phyloP scores from a whole-genome alignment of 2,888 invertebrate genomes.

The Augochlorella aurata region DNA sequence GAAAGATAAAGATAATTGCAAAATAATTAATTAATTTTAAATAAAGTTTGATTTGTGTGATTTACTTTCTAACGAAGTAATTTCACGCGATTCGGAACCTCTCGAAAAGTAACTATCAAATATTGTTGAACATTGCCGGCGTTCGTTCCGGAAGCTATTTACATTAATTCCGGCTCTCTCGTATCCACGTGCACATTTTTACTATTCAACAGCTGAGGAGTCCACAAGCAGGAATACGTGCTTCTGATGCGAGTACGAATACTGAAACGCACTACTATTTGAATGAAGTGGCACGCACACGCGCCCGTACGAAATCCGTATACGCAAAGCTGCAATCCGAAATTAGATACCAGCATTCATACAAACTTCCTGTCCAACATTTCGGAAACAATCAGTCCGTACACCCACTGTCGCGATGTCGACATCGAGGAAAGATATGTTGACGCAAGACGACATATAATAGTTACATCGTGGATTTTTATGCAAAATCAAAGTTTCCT shows the following conservation, averaged over 20 bases:
- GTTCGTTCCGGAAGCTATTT: slow-evolving; percentile 6
- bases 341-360: slow-evolving; percentile 34
- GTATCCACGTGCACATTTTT: slow-evolving; percentile 36
- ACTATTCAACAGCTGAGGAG: slow-evolving; percentile 43
- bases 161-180: slow-evolving; percentile 22
- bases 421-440: neutral
- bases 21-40: neutral
- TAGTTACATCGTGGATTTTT: neutral
- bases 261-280: slow-evolving; percentile 36
- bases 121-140: neutral
- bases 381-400: neutral
- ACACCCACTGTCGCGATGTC: neutral
- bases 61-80: neutral
- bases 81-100: neutral
- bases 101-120: neutral
- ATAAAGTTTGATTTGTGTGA: neutral
- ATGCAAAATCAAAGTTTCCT: neutral
- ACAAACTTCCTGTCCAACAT: slow-evolving; percentile 11
- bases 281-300: slow-evolving; percentile 35
- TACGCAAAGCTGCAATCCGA: slow-evolving; percentile 21
- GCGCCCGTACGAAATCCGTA: neutral
- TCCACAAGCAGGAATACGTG: slow-evolving; percentile 32
- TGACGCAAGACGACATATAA: neutral
- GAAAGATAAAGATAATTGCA: too few species aligned
- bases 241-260: slow-evolving; percentile 26